Percentiles rank a stretch among this genome's conserved stretches.
phyloP scores from a whole-genome alignment of 2,797 vertebrate species.

The Macroramphosus scolopax region DNA sequence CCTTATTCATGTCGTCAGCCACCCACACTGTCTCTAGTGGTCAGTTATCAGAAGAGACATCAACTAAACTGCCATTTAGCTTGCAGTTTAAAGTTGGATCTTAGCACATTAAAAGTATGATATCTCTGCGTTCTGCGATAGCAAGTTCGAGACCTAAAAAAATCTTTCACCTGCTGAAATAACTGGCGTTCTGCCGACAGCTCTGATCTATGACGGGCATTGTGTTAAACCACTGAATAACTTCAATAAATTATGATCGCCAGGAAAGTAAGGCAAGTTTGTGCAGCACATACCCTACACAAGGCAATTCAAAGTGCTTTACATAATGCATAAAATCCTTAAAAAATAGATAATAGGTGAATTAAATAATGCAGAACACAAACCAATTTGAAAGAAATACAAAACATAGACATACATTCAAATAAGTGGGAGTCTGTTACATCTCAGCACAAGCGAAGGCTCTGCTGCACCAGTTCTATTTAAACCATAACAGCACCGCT shows the following conservation, averaged over 20 bases:
- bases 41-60: conserved; percentile 5
- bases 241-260: neutral
- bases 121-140: no score
- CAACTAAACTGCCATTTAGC: neutral
- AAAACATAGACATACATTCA: neutral
- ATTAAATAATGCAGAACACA: neutral
- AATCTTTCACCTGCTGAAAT: no score
- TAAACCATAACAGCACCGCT: conserved; percentile 26
- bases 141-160: no score
- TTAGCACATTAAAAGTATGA: no score
- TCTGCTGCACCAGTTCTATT: no score
- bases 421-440: neutral
- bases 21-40: conserved; percentile 44
- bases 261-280: neutral
- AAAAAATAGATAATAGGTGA: neutral
- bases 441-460: no score
- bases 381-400: neutral
- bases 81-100: neutral
- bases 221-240: no score
- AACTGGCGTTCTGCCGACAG: no score
- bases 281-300: neutral
- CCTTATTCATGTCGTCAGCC: conserved; percentile 44
- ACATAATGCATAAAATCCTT: neutral
- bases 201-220: no score
- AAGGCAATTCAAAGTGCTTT: neutral